phyloP scores from a whole-genome alignment of 2,797 vertebrate species.

The Prionace glauca region DNA sequence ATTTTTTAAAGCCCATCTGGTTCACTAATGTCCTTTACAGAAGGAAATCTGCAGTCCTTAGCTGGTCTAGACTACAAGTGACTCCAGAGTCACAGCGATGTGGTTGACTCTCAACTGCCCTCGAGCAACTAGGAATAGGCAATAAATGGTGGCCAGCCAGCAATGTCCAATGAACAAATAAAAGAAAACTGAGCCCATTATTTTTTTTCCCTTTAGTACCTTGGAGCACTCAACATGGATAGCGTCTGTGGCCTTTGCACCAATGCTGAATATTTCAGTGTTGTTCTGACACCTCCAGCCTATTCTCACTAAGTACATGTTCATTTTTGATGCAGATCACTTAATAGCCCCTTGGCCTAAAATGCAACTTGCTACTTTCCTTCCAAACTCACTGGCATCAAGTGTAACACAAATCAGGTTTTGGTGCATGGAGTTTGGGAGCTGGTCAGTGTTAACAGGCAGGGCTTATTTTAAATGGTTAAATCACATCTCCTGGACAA shows the following conservation, averaged over 20 bases:
- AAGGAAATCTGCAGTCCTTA: too few relatives aligned
- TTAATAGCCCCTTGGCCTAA: not conserved
- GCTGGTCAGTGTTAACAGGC: not conserved
- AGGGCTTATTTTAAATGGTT: not conserved
- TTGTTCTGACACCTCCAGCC: not conserved
- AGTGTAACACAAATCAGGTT: not conserved
- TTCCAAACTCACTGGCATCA: not conserved
- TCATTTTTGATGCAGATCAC: not conserved
- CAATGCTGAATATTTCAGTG: not conserved
- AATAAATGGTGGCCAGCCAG: too few relatives aligned
- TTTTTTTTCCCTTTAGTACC: not conserved
- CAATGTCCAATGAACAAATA: too few relatives aligned
- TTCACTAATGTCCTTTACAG: too few relatives aligned
- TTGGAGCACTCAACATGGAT: not conserved
- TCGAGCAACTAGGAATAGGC: too few relatives aligned
- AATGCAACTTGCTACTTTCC: not conserved
- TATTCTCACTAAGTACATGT: not conserved
- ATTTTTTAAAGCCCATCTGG: too few relatives aligned
- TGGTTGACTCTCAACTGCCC: too few relatives aligned
- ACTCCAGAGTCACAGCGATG: too few relatives aligned
- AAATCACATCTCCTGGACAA: too few relatives aligned
- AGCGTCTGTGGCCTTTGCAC: not conserved
- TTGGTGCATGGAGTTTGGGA: not conserved
- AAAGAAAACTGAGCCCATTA: not conserved
- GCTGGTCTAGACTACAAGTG: too few relatives aligned